phyloP scores from a whole-genome alignment of 2,888 invertebrate species.

The Maniola hyperantus region DNA sequence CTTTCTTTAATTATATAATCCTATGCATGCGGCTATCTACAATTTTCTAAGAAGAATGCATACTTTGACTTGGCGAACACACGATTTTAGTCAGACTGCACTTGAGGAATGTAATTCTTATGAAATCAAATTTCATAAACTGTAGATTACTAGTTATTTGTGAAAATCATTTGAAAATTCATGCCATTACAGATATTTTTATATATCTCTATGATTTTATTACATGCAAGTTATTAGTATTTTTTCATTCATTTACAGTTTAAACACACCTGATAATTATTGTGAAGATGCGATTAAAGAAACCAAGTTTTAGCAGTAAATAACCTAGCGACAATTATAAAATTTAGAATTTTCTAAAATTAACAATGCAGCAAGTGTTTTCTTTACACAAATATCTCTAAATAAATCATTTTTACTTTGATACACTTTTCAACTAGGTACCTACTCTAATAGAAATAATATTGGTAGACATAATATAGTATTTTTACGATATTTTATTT shows the following conservation, averaged over 20 bases:
- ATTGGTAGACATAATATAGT: neutral
- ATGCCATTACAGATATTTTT: neutral
- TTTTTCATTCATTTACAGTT: neutral
- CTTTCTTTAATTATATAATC: neutral
- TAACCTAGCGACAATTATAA: neutral
- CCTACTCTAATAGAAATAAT: slow-evolving; percentile 12
- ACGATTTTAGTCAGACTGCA: neutral
- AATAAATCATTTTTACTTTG: neutral
- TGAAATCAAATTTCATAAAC: no score
- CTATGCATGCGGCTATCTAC: neutral
- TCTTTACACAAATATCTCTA: neutral
- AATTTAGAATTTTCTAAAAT: slow-evolving; percentile 1
- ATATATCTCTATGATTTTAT: neutral
- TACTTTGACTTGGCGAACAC: neutral
- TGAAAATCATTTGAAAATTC: neutral
- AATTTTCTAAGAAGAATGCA: neutral
- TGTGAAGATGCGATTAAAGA: neutral
- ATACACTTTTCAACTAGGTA: neutral
- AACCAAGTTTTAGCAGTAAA: neutral
- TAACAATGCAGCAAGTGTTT: neutral
- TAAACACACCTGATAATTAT: neutral
- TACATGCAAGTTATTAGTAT: neutral
- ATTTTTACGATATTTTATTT: neutral
- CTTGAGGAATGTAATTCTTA: neutral
- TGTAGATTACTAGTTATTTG: no score